Percentiles rank a stretch among this genome's conserved stretches.
These are phyloP conservation scores for Choreutis nemorana DNA, from an alignment of 2,888 invertebrate species.

Conservation along the genomic window DNA sequence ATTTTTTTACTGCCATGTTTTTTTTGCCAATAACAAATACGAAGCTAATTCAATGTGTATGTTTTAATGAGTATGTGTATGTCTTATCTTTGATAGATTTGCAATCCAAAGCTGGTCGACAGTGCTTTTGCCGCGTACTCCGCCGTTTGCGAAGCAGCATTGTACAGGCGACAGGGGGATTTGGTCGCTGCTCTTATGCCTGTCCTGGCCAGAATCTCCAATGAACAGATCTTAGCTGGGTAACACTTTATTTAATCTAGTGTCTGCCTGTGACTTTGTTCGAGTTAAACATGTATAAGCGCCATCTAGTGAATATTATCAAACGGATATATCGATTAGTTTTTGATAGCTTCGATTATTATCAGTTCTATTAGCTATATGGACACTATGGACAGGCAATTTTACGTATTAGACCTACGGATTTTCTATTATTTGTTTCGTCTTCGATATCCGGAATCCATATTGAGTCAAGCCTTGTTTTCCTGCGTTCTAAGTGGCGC, in stretches of 20 bases:
- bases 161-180: slow-evolving; percentile 31
- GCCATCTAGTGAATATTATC: too few species aligned
- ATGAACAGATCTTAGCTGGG: slow-evolving; percentile 36
- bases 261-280: not conserved
- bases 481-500: too few species aligned
- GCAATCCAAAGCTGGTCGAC: slow-evolving; percentile 28
- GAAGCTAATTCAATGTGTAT: not conserved
- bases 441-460: too few species aligned
- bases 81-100: slow-evolving; percentile 22
- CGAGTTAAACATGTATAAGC: too few species aligned
- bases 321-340: too few species aligned
- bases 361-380: too few species aligned
- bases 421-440: too few species aligned
- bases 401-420: too few species aligned
- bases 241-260: slow-evolving; percentile 13
- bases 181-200: slow-evolving; percentile 37
- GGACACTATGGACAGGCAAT: too few species aligned
- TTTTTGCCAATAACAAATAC: not conserved
- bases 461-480: too few species aligned
- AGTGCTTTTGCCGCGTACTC: slow-evolving; percentile 37
- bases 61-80: not conserved
- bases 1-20: not conserved
- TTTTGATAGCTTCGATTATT: too few species aligned
- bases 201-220: slow-evolving; percentile 38
- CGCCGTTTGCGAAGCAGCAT: slow-evolving; percentile 34